These are phyloP conservation scores for Heliconius aoede DNA, from an alignment of 2,888 invertebrate genomes.

Conservation along the genomic window DNA sequence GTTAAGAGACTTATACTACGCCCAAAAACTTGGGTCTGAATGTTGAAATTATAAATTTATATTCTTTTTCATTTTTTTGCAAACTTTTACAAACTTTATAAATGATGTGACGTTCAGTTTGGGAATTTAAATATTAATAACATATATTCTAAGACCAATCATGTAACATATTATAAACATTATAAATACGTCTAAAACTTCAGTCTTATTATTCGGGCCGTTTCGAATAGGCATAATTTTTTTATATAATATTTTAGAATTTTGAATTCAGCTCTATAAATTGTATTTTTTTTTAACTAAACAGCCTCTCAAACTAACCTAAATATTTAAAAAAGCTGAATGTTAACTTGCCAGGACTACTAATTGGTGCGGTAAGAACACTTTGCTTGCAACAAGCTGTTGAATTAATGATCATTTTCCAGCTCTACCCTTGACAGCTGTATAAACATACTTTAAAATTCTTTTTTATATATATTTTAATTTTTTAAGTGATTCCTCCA, in stretches of 20 bases:
- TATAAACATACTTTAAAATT: constrained; percentile 30
- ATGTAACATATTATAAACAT: no score
- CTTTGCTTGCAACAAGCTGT: constrained; percentile 45
- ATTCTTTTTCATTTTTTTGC: background rate
- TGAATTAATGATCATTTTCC: constrained; percentile 49
- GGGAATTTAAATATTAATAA: background rate
- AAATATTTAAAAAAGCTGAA: constrained; percentile 24
- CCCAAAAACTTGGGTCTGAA: constrained; percentile 3
- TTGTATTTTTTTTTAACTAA: background rate
- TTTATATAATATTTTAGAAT: no score
- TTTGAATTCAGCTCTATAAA: no score
- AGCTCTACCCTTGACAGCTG: constrained; percentile 32
- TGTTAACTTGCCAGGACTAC: constrained; percentile 33
- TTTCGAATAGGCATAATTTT: no score
- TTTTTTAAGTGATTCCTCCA: constrained; percentile 14
- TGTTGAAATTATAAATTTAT: background rate
- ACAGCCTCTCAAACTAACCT: background rate
- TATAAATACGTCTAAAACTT: no score
- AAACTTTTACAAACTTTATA: background rate
- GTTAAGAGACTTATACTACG: constrained; percentile 11
- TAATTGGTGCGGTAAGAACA: constrained; percentile 46
- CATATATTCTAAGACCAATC: no score
- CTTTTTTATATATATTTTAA: constrained; percentile 22
- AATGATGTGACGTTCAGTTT: background rate
- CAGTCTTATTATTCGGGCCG: no score